Evolutionary conservation across 2,797 vertebrate species (phyloP).

Genomic region (Myripristis jacobus): DNA sequence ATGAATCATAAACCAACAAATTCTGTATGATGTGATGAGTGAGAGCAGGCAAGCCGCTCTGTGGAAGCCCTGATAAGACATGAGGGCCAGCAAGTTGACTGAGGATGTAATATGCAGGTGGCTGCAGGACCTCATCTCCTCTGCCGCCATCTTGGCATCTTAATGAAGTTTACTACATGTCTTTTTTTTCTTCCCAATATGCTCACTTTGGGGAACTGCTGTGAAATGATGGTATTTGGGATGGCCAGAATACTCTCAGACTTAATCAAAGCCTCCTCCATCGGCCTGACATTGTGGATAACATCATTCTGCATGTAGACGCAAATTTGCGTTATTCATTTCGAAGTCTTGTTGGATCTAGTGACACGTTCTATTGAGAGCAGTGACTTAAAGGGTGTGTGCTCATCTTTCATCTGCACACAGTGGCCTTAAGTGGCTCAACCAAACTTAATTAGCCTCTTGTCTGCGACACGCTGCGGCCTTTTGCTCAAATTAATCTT

Average conservation of each 20-base stretch:
- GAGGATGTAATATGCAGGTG: constrained; percentile 30
- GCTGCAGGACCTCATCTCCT: constrained; percentile 15
- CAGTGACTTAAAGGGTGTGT: not conserved
- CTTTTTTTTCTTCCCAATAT: not conserved
- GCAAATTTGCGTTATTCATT: constrained; percentile 24
- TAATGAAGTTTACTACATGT: constrained; percentile 28
- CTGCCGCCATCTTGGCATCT: constrained; percentile 10
- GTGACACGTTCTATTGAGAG: constrained; percentile 10
- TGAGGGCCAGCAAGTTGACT: constrained; percentile 21
- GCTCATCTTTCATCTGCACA: constrained; percentile 54
- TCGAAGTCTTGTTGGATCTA: constrained; percentile 17
- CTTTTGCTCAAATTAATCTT: constrained; percentile 73
- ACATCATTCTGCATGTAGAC: constrained; percentile 9
- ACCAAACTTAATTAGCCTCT: constrained; percentile 73
- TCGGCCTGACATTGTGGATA: not conserved
- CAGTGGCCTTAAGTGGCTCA: constrained; percentile 51
- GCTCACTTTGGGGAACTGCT: not conserved
- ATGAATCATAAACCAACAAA: constrained; percentile 70
- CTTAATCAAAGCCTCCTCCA: not conserved
- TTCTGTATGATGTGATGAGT: constrained; percentile 50
- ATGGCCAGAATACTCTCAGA: not conserved
- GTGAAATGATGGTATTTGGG: not conserved
- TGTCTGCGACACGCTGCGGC: constrained; percentile 34
- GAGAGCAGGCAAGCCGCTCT: constrained; percentile 45
- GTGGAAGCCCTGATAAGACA: constrained; percentile 57